These are phyloP conservation scores for Parnassius apollo DNA, from an alignment of 2,888 invertebrate genomes.

Conservation along the genomic window DNA sequence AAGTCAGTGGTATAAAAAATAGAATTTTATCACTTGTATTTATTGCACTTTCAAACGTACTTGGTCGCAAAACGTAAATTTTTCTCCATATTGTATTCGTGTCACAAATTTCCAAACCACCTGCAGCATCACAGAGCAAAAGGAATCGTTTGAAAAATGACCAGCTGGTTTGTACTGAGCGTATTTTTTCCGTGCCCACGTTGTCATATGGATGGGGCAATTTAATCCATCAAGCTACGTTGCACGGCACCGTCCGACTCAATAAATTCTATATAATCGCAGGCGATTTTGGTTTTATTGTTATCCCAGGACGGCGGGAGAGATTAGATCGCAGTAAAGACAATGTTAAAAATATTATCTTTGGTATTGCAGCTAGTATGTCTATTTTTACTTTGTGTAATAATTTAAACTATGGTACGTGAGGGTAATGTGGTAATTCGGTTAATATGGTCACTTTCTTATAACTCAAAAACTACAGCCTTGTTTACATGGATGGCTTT, in stretches of 20 bases:
- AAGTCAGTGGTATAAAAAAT: no score
- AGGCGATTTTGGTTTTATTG: conserved; percentile 75
- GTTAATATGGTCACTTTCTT: no score
- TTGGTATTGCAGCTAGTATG: not conserved
- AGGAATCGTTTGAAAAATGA: conserved; percentile 80
- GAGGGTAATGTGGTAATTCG: no score
- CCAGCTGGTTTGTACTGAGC: conserved; percentile 73
- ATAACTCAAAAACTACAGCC: no score
- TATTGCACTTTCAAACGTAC: no score
- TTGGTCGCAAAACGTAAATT: conserved; percentile 15
- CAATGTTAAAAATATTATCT: conserved; percentile 12
- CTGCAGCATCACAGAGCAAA: conserved; percentile 70
- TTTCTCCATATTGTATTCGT: conserved; percentile 40
- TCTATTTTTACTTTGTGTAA: not conserved
- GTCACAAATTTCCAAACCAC: conserved; percentile 44
- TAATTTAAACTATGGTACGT: not conserved
- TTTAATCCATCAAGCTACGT: conserved; percentile 79
- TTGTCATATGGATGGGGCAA: conserved; percentile 81
- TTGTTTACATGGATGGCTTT: no score
- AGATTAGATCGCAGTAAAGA: conserved; percentile 49
- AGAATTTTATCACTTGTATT: no score
- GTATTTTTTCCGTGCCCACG: conserved; percentile 78
- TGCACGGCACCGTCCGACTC: conserved; percentile 65
- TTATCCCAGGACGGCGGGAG: conserved; percentile 54
- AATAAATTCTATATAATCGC: conserved; percentile 78